Percentiles rank a stretch among this genome's conserved stretches.
phyloP scores from a whole-genome alignment of 2,797 vertebrate genomes.

The Trematomus bernacchii region DNA sequence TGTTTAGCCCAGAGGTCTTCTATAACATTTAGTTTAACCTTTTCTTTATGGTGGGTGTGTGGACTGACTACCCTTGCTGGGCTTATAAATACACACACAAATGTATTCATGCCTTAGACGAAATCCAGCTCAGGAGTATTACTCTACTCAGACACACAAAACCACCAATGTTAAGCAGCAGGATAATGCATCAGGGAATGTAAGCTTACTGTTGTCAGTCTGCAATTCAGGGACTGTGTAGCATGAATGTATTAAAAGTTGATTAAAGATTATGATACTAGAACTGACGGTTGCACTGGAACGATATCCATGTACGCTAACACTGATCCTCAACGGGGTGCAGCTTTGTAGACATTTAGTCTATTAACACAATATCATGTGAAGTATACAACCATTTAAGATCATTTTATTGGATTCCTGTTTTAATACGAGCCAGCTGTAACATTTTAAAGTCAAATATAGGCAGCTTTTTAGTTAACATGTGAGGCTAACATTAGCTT shows the following conservation, averaged over 20 bases:
- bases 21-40: constrained; percentile 57
- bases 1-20: constrained; percentile 36
- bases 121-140: background rate
- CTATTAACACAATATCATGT: background rate
- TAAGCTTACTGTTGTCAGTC: background rate
- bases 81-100: constrained; percentile 20
- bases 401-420: background rate
- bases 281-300: too few species aligned
- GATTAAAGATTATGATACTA: too few species aligned
- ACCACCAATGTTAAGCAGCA: background rate
- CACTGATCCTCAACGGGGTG: background rate
- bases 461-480: background rate
- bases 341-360: background rate
- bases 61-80: constrained; percentile 23
- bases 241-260: background rate
- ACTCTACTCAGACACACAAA: background rate
- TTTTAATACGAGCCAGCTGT: background rate
- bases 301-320: background rate
- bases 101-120: constrained; percentile 18
- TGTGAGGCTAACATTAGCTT: background rate
- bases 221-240: background rate
- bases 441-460: background rate
- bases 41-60: constrained; percentile 30
- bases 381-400: background rate
- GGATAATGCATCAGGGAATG: background rate